phyloP scores from a whole-genome alignment of 2,888 invertebrate species.

The Ditula angustiorana region DNA sequence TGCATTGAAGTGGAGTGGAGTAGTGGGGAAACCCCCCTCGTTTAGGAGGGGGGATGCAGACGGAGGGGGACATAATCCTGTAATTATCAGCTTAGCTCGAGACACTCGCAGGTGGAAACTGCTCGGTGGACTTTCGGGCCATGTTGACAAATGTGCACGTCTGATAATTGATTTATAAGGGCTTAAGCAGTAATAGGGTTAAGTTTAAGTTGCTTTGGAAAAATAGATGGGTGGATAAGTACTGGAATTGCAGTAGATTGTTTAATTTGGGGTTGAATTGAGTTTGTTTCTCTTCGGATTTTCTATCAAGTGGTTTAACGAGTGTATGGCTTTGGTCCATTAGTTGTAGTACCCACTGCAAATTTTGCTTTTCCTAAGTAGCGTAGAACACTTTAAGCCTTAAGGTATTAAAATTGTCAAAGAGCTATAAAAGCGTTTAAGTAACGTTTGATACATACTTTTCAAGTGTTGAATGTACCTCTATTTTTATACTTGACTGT shows the following conservation, averaged over 20 bases:
- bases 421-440: too few species aligned
- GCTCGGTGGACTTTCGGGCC: conserved; percentile 60
- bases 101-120: conserved; percentile 79
- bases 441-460: too few species aligned
- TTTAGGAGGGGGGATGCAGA: conserved; percentile 50
- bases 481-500: too few species aligned
- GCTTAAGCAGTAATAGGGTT: conserved; percentile 53
- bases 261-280: background rate
- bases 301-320: too few species aligned
- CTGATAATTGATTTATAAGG: conserved; percentile 72
- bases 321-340: too few species aligned
- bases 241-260: background rate
- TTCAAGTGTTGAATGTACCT: too few species aligned
- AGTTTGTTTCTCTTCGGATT: background rate
- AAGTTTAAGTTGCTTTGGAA: conserved; percentile 44
- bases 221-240: background rate
- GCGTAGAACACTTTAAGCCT: too few species aligned
- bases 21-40: conserved; percentile 51
- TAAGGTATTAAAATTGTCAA: too few species aligned
- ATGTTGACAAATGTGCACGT: conserved; percentile 59
- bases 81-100: conserved; percentile 84
- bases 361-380: too few species aligned
- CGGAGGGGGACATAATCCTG: conserved; percentile 73
- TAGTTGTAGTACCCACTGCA: too few species aligned
- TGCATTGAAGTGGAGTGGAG: conserved; percentile 76